phyloP scores from a whole-genome alignment of 2,797 vertebrate genomes.

The Ispidina picta region DNA sequence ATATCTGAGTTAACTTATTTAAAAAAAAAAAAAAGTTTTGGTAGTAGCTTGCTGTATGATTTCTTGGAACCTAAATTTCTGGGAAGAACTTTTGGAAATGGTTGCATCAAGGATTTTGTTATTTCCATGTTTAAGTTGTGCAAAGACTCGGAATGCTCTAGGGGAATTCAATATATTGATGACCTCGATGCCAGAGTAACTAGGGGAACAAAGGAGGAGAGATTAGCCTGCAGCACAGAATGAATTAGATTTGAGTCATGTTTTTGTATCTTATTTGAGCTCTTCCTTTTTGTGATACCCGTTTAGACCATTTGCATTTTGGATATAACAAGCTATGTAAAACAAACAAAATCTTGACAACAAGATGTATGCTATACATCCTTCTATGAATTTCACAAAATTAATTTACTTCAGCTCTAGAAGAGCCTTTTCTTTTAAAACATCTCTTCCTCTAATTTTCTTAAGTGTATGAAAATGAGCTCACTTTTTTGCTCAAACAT shows the following conservation, averaged over 20 bases:
- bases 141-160: background rate
- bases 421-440: background rate
- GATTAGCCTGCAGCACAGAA: background rate
- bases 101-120: background rate
- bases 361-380: background rate
- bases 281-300: background rate
- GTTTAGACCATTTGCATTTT: background rate
- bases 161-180: background rate
- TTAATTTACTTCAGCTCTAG: background rate
- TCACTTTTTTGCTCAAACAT: constrained; percentile 42
- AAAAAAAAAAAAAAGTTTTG: background rate
- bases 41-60: background rate
- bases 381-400: background rate
- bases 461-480: constrained; percentile 5
- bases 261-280: background rate
- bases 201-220: background rate
- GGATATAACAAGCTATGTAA: background rate
- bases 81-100: background rate
- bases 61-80: background rate
- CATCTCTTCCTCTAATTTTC: constrained; percentile 10
- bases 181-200: background rate
- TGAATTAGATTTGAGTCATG: background rate
- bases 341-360: background rate
- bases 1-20: background rate
- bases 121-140: background rate